Base-by-base conservation (phyloP, 2,888 invertebrate species). In the Lithophane leautieri region DNA sequence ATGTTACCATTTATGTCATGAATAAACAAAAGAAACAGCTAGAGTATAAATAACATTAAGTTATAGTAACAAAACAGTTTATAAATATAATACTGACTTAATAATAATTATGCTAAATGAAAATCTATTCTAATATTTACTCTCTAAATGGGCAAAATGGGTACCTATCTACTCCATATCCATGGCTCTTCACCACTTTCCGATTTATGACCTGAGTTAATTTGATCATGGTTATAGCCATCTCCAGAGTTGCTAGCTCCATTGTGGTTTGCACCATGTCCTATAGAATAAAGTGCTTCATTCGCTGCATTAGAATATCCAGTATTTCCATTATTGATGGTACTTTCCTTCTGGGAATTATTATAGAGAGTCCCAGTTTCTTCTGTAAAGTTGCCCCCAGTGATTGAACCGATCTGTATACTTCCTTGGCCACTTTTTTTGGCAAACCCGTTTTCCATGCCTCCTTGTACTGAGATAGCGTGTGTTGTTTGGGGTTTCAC, bases 121-220 rank as follows among this genome's bases (percentile, higher is more conserved):
- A 28, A 25, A 66, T 25, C 25, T 22, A 42, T 42, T 62, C n/a
- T 22, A 42, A n/a, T 65, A 61, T 28, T 44, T 8, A 44, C 2
- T 73, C 0, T 4, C 0, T 56, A 56, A 2, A n/a, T n/a, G 4
- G 47, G 22, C 19, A 28, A 11, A 28, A 11, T 42, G 22, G 3
- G 19, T 1, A 42, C 14, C 14, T 68, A 73, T 61, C 25, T 56
- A 52, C 22, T 22, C 83, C 81, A 83, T 60, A 78, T 25, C 83
- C 81, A 81, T 7, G 9, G 44, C 0, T 73, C 47, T 25, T 68
- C 63, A 50, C 22, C 11, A 19, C 7, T 62, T 9, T 22, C 61
- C 19, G 56, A 34, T 22, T 47, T 54, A 47, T 60, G 40, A 25
- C 60, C 28, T 25, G 76, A 44, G 11, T 67, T 75, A 0, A 14